Evolutionary conservation across 2,113 vertebrate genomes (phyloP).

Genomic region (Myiopsitta monachus): DNA sequence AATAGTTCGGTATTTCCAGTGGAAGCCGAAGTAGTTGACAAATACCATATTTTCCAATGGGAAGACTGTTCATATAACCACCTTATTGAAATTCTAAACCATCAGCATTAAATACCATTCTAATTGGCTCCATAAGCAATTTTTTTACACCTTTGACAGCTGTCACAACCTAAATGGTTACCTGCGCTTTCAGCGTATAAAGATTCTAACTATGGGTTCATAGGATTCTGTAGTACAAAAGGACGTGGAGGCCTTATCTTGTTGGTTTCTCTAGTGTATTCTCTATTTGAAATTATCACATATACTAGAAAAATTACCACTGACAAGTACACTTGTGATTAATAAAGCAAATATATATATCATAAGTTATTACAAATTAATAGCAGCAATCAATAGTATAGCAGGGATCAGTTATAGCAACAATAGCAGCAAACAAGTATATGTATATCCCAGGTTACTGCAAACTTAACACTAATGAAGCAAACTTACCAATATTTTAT

Average conservation of each 20-base stretch:
- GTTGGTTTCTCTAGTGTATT: background rate
- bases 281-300: background rate
- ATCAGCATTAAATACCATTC: background rate
- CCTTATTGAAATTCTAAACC: background rate
- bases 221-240: background rate
- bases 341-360: background rate
- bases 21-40: background rate
- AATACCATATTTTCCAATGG: background rate
- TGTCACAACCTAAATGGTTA: background rate
- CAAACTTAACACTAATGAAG: background rate
- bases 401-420: background rate
- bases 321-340: background rate
- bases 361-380: background rate
- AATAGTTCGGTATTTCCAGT: background rate
- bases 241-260: background rate
- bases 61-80: background rate
- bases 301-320: background rate
- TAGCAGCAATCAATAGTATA: background rate
- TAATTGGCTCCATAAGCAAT: background rate
- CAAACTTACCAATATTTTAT: background rate
- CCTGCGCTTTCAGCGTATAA: fast-evolving
- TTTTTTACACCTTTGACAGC: background rate
- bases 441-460: background rate
- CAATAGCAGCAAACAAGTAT: background rate
- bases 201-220: fast-evolving